These are phyloP conservation scores for Phrixothrix hirtus DNA, from an alignment of 2,888 invertebrate genomes.

Conservation along the genomic window DNA sequence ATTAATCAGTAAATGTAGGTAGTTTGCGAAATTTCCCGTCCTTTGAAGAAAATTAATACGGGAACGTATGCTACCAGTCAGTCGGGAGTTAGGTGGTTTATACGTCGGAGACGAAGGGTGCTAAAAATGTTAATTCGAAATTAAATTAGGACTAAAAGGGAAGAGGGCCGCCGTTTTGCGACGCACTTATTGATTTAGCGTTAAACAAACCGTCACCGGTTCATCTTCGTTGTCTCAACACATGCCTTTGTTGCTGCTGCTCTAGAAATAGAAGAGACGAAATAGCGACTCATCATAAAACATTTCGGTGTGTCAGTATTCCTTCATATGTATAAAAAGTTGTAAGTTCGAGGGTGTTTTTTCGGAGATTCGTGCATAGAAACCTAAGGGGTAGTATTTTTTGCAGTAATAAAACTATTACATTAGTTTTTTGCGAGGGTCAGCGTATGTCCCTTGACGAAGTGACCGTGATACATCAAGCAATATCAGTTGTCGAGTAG, in stretches of 20 bases:
- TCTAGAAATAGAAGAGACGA: constrained; percentile 46
- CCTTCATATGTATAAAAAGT: constrained; percentile 43
- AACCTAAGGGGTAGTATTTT: constrained; percentile 29
- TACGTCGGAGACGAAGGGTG: background rate
- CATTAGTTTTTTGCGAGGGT: constrained; percentile 55
- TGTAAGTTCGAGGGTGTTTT: constrained; percentile 28
- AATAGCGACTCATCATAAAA: constrained; percentile 42
- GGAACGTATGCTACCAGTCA: constrained; percentile 3
- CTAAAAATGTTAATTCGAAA: constrained; percentile 24
- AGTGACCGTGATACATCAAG: constrained; percentile 59
- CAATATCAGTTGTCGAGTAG: constrained; percentile 56
- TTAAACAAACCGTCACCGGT: constrained; percentile 44
- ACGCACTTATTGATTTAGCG: constrained; percentile 43
- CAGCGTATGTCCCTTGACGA: constrained; percentile 50
- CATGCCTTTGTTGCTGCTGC: constrained; percentile 38
- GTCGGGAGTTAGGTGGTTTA: constrained; percentile 2
- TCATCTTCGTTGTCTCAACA: constrained; percentile 40
- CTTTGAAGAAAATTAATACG: constrained; percentile 27
- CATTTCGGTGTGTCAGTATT: constrained; percentile 37
- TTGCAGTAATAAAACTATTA: constrained; percentile 56
- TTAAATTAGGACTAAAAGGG: constrained; percentile 21
- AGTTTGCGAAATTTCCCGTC: constrained; percentile 23
- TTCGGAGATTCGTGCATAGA: constrained; percentile 14
- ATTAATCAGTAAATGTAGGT: constrained; percentile 50
- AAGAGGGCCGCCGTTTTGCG: constrained; percentile 25